phyloP scores from a whole-genome alignment of 2,888 invertebrate genomes.

The Diarsia mendica region DNA sequence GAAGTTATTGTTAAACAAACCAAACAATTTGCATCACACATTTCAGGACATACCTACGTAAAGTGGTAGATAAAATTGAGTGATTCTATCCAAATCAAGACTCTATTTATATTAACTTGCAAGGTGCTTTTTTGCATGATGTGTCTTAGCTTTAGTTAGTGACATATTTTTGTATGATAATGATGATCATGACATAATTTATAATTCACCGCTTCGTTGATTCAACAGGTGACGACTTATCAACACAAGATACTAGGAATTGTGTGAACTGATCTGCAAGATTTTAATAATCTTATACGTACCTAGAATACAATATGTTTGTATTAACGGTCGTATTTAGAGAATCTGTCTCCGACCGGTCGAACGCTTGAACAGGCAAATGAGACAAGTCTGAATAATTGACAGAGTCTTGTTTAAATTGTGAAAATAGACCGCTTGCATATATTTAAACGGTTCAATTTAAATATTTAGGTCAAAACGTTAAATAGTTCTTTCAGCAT shows the following conservation, averaged over 20 bases:
- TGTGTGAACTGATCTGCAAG: conserved; percentile 13
- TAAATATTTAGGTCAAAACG: background rate
- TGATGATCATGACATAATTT: conserved; percentile 1
- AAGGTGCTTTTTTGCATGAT: conserved; percentile 6
- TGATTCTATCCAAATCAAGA: conserved; percentile 15
- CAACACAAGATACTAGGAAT: conserved; percentile 15
- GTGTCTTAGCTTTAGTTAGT: background rate
- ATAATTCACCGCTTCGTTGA: conserved; percentile 16
- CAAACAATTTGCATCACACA: conserved; percentile 25
- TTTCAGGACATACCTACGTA: conserved; percentile 7
- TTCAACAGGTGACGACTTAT: conserved; percentile 43
- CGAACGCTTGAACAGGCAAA: background rate
- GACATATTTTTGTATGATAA: background rate
- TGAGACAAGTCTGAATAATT: conserved; percentile 1
- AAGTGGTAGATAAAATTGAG: conserved; percentile 20
- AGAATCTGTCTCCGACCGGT: background rate
- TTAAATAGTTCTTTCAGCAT: background rate
- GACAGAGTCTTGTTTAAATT: background rate
- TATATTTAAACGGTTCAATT: background rate
- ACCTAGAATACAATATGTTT: background rate
- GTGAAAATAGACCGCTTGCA: background rate
- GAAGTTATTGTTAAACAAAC: conserved; percentile 36
- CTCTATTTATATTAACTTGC: conserved; percentile 15
- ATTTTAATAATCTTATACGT: background rate
- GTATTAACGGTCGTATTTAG: conserved; percentile 12